Conservation (phyloP, 2,797 vertebrate species). For the Syngnathus acus region DNA sequence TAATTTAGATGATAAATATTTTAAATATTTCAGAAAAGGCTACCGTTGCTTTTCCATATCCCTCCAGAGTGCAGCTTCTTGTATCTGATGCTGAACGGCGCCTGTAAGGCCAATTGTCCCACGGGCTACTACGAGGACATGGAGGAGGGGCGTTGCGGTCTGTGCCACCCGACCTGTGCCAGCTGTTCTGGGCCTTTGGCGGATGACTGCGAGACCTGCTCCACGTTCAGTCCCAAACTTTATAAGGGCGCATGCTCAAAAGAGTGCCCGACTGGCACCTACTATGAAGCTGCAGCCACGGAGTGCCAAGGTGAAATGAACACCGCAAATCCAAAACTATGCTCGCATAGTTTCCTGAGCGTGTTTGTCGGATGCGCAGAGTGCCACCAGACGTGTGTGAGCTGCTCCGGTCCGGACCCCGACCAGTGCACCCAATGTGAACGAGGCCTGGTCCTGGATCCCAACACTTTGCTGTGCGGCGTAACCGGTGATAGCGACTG, state of each 20-base stretch:
- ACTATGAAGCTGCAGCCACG: slow-evolving; percentile 58
- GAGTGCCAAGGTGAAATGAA: slow-evolving; percentile 73
- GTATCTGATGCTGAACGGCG: slow-evolving; percentile 72
- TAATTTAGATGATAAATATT: too few relatives aligned
- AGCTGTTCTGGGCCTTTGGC: slow-evolving; percentile 69
- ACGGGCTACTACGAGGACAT: slow-evolving; percentile 74
- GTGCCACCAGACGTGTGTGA: slow-evolving; percentile 72
- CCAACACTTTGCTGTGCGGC: slow-evolving; percentile 63
- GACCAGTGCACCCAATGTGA: slow-evolving; percentile 72
- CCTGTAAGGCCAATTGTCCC: slow-evolving; percentile 74
- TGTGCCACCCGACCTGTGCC: slow-evolving; percentile 68
- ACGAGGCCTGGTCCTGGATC: slow-evolving; percentile 68
- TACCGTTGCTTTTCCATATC: neutral
- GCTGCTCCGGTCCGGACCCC: slow-evolving; percentile 63
- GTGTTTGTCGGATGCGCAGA: slow-evolving; percentile 44
- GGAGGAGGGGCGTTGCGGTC: slow-evolving; percentile 69
- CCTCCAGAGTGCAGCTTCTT: slow-evolving; percentile 74
- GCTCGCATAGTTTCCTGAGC: neutral
- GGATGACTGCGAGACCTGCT: slow-evolving; percentile 75
- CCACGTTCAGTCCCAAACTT: slow-evolving; percentile 58
- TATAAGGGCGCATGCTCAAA: slow-evolving; percentile 70
- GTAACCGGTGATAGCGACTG: slow-evolving; percentile 66
- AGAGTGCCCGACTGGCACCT: slow-evolving; percentile 68
- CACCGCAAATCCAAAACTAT: too few relatives aligned
- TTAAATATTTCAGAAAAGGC: neutral